Conservation (phyloP, 1,140 invertebrate species). For the Formica selysi region DNA sequence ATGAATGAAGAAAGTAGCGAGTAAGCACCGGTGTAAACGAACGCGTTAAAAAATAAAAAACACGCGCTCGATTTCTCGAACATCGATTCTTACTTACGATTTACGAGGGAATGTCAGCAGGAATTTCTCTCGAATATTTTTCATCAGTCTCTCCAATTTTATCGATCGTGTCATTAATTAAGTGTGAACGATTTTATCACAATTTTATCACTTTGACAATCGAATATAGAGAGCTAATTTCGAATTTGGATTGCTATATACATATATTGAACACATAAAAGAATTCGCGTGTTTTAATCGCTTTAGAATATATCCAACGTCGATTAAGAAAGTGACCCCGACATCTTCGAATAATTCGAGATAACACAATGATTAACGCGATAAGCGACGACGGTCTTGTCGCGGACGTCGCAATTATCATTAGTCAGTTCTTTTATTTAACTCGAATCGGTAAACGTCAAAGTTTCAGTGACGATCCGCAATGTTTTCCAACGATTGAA, state of each 20-base stretch:
- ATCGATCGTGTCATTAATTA: no score
- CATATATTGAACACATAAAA: neutral
- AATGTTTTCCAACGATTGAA: neutral
- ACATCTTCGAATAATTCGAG: slow-evolving; percentile 17
- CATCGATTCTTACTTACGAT: neutral
- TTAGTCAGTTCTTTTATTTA: slow-evolving; percentile 15
- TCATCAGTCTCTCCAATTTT: no score
- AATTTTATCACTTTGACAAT: no score
- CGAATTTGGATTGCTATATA: neutral
- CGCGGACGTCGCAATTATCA: slow-evolving; percentile 27
- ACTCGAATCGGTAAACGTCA: neutral
- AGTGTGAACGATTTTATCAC: no score
- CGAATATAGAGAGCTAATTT: neutral
- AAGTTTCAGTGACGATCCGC: neutral
- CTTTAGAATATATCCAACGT: neutral
- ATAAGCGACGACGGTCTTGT: slow-evolving; percentile 38
- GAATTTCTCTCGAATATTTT: no score
- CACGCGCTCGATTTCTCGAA: neutral
- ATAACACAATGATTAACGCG: slow-evolving; percentile 47
- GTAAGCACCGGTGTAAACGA: neutral
- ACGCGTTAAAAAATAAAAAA: neutral
- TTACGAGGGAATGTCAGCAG: neutral
- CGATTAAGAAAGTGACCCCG: neutral
- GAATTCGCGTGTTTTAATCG: neutral
- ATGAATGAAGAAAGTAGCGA: slow-evolving; percentile 16